Evolutionary conservation across 2,797 vertebrate genomes (phyloP), one percentile per base, ranked within the genome.

Genomic region (Danio aesculapii): DNA sequence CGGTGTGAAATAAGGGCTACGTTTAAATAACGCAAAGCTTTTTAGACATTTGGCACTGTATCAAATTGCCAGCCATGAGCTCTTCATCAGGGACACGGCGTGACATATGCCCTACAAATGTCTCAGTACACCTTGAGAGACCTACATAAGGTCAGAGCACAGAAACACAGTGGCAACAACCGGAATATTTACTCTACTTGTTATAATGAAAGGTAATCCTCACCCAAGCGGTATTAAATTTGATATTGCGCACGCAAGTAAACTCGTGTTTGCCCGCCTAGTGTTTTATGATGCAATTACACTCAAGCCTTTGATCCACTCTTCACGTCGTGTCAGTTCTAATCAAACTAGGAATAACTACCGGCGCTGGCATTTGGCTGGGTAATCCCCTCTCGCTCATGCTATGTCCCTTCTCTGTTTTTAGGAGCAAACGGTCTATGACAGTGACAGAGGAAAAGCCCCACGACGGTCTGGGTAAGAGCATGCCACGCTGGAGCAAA

Each of bases 401-500:
- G 52, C 72, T 49, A 76, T 71, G 68, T 55, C 30, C 61, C 43
- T 75, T 19, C 49, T 70, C 58, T 52, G 73, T 43, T 84, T 77
- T 77, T 61, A 49, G 74, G 59, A 67, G 78, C 46, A 66, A 80
- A 66, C 49, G 17, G 68, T 39, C 63, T 55, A 63, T 63, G 72
- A 73, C 66, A 84, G 70, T 46, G 66, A 47, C 75, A 69, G 68
- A 78, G 71, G 70, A 76, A 77, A 75, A 75, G 50, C 55, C 47
- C 52, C 53, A 47, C 63, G 13, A 78, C 41, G 30, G 53, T 76
- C 39, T 74, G 50, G 13, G 43, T 53, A 88, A 82, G 69, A 83
- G 71, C 77, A 85, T 83, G 66, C 77, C 17, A 86, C 86, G 81
- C 85, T 66, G 82, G 77, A 84, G 84, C 90, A 91, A 92, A 90